A percentile compares a stretch with the other conserved stretches of the same genome.
These are phyloP conservation scores for Chloroceryle aenea DNA, from an alignment of 2,113 vertebrate species.

Conservation along the genomic window DNA sequence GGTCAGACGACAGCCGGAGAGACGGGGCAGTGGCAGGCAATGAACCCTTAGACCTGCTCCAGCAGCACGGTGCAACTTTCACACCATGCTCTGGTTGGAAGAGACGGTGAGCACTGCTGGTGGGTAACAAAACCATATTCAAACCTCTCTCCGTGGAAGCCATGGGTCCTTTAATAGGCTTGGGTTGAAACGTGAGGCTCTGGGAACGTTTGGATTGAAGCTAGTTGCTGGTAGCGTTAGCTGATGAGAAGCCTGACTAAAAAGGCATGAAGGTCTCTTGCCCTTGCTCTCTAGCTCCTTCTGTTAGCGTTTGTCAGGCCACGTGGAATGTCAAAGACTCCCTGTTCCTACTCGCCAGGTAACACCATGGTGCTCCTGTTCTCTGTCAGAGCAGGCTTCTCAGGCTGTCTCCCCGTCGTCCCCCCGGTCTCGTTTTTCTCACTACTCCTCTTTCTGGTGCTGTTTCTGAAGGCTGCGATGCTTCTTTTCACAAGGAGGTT, in stretches of 20 bases:
- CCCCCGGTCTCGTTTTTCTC: background rate
- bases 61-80: background rate
- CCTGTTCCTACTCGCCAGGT: background rate
- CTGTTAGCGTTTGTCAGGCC: background rate
- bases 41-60: background rate
- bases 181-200: background rate
- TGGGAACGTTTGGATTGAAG: background rate
- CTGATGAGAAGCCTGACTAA: background rate
- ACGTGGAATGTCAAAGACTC: background rate
- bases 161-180: background rate
- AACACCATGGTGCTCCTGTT: background rate
- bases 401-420: background rate
- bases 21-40: background rate
- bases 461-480: constrained; percentile 4
- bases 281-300: background rate
- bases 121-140: background rate
- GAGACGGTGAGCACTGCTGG: background rate
- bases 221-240: background rate
- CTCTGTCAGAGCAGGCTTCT: background rate
- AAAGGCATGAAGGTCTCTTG: background rate
- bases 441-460: background rate
- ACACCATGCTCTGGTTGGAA: background rate
- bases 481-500: constrained; percentile 29
- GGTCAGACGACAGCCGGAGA: background rate
- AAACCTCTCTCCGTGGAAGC: background rate